Evolutionary conservation across 2,113 vertebrate genomes (phyloP), one percentile per base, ranked within the genome.

Genomic region (Aix galericulata): DNA sequence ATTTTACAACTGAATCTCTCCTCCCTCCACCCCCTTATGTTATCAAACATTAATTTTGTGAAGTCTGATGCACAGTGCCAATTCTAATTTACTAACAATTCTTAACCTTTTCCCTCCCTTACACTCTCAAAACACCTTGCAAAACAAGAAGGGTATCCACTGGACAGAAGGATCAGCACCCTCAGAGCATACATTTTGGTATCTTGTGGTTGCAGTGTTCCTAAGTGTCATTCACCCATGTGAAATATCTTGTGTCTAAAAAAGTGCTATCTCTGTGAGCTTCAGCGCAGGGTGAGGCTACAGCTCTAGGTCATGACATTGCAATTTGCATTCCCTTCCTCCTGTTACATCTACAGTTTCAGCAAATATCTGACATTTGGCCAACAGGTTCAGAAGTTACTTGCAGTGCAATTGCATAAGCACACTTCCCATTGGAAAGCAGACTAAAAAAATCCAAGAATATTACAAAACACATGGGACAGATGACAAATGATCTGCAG

Each of bases 1-100:
- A 78, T 91, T 95, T 93, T 88, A 81, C 48, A 85, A 60, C 44
- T 59, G 31, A 72, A 62, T 69, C 74, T 75, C 80, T 93, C 80
- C 86, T 92, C 82, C 66, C 27, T 75, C 73, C 58, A 60, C 62
- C 52, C 32, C 25, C 29, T 68, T 84, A 88, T 3, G 34, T 50
- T 94, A 88, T 58, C 66, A 93, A 75, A 74, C 79, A n/a, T 29
- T 34, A 81, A 71, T 67, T 83, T n/a, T 64, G 14, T 38, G 13
- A 86, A 82, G 53, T 34, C 36, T 72, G 59, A 60, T 44, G 36
- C 40, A 52, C n/a, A 0, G 3, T 36, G 38, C 17, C 88, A 84
- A 52, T 34, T 76, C 38, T 62, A 86, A 86, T 53, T 84, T 27
- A 84, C n/a, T 63, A 68, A 64, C 56, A 75, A 60, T 13, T 78